Conservation (phyloP, 2,113 vertebrate genomes). For the Ptilorrhoa leucosticta region DNA sequence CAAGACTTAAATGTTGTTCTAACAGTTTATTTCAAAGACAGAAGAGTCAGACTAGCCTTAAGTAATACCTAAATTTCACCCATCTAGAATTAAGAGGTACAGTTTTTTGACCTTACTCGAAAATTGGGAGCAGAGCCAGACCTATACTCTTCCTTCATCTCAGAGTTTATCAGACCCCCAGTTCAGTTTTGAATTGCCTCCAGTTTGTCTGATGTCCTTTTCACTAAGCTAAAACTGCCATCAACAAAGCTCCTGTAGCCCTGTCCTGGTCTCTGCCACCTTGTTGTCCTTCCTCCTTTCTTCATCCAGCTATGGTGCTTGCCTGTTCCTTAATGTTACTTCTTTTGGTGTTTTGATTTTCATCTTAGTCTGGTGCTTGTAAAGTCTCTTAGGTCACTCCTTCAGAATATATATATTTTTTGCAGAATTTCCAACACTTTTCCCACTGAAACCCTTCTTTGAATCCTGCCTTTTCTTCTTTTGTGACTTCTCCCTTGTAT, state of each 20-base stretch:
- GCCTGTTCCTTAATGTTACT: not conserved
- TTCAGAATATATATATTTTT: not conserved
- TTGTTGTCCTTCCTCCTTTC: not conserved
- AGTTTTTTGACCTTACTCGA: not conserved
- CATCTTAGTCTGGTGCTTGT: not conserved
- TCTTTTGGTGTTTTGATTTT: not conserved
- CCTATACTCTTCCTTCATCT: not conserved
- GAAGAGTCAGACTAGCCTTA: not conserved
- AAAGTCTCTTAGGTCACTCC: not conserved
- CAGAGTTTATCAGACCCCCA: not conserved
- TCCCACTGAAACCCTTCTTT: not conserved
- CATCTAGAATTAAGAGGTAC: not conserved
- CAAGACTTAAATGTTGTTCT: not conserved
- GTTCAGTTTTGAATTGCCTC: not conserved
- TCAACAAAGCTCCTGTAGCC: not conserved
- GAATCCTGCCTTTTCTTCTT: not conserved
- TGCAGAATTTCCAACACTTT: not conserved
- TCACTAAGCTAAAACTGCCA: not conserved
- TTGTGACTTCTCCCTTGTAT: not conserved
- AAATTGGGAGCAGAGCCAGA: not conserved
- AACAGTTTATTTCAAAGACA: not conserved
- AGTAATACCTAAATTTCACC: not conserved
- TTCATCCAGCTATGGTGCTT: not conserved
- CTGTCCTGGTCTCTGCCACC: not conserved
- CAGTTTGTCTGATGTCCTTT: not conserved